Base-by-base conservation (phyloP, 2,113 vertebrate species). In the Percina caprodes region DNA sequence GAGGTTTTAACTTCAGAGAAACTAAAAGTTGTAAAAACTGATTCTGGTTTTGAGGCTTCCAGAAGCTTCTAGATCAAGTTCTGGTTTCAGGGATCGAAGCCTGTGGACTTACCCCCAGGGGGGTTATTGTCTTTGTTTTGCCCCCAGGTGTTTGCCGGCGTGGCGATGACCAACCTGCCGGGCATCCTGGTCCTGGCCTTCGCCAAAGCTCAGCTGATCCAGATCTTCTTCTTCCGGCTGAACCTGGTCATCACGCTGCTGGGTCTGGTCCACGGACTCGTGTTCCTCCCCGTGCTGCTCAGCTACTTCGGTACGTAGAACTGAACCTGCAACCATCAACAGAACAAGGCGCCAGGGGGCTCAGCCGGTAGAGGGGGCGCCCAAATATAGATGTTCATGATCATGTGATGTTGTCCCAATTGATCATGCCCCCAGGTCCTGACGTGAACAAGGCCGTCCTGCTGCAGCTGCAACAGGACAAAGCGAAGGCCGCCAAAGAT, bases 141-240 rank as follows among this genome's bases (percentile, higher is more conserved):
- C 10, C 45, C 58, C 2, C 74, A 99, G 98, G 98, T 99, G 35
- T 96, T 99, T 72, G 96, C 98, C 0, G 97, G 98, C 0, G 97
- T 99, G 80, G 97, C 97, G 42, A 97, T 99, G 98, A 99, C 98
- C 62, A 99, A 97, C 91, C 91, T 99, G 42, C 98, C 98, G 0
- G 97, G 97, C 24, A 96, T 99, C 49, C 92, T 97, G 1, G 94
- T 99, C 60, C 73, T 99, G 95, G 97, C 96, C 0, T 96, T 99
- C 12, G 97, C 98, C 39, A 97, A 97, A 88, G 95, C 97, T 0
- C 98, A 97, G 85, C 96, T 99, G 49, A 96, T 99, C 88, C 98
- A 97, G 90, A 95, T 97, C 83, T 99, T 99, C 95, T 99, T 99
- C 94, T 99, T 99, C 94, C 96, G 97, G n/a, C 94, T 99, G 49